A percentile compares a stretch with the other conserved stretches of the same genome.
phyloP scores from a whole-genome alignment of 2,113 vertebrate genomes.

The Noturus placidus region DNA sequence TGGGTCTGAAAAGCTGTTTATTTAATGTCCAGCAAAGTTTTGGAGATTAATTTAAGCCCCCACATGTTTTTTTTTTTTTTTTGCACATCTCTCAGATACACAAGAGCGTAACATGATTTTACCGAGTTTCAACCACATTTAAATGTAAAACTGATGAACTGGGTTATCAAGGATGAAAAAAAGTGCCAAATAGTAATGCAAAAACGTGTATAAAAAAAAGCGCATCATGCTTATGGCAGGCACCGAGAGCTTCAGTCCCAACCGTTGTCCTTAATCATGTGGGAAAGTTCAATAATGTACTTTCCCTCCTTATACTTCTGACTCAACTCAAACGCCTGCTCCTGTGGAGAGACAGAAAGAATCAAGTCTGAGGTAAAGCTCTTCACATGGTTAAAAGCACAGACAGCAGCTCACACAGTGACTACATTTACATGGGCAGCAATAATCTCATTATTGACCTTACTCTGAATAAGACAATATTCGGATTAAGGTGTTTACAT shows the following conservation, averaged over 20 bases:
- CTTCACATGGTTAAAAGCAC: neutral
- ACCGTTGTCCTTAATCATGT: slow-evolving; percentile 99
- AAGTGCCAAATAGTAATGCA: slow-evolving; percentile 44
- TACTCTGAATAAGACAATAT: too few species aligned
- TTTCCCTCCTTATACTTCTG: slow-evolving; percentile 99
- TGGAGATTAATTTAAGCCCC: neutral
- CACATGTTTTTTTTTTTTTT: neutral
- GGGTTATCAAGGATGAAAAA: slow-evolving; percentile 37
- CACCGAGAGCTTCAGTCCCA: slow-evolving; percentile 83
- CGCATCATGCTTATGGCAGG: slow-evolving; percentile 66
- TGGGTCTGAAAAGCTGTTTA: neutral
- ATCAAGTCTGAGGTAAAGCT: neutral
- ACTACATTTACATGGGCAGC: too few species aligned
- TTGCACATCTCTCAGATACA: neutral
- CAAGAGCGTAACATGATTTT: neutral
- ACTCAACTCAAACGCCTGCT: slow-evolving; percentile 97
- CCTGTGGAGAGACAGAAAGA: slow-evolving; percentile 69
- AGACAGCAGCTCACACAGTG: neutral
- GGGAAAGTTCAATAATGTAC: slow-evolving; percentile 98
- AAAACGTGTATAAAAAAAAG: slow-evolving; percentile 52
- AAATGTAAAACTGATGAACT: slow-evolving; percentile 24
- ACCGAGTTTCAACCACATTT: neutral
- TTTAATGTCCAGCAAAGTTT: neutral
- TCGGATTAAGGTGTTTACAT: too few species aligned
- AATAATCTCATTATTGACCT: too few species aligned